Percentiles rank a stretch among this genome's conserved stretches.
These are phyloP conservation scores for Grantiella picta DNA, from an alignment of 2,113 vertebrate species.

Conservation along the genomic window DNA sequence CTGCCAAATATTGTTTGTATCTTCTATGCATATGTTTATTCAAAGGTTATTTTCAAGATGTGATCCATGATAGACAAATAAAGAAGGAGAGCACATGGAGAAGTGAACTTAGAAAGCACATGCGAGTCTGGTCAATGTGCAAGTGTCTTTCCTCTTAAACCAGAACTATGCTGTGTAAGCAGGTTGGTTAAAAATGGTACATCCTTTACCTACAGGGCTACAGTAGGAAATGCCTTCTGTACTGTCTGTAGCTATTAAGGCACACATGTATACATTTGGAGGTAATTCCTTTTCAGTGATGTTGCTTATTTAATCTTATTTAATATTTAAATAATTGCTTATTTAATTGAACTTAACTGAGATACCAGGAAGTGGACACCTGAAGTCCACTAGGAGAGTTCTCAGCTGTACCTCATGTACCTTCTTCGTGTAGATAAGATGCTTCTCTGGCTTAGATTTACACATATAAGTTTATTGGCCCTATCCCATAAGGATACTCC, in stretches of 20 bases:
- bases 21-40: background rate
- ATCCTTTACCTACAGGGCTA: background rate
- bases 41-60: background rate
- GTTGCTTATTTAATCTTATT: background rate
- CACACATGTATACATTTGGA: background rate
- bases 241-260: background rate
- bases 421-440: constrained; percentile 17
- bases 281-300: background rate
- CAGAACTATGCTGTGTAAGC: background rate
- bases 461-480: background rate
- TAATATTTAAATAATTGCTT: background rate
- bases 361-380: background rate
- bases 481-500: background rate
- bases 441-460: background rate
- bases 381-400: background rate
- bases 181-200: background rate
- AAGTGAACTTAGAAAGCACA: background rate
- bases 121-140: background rate
- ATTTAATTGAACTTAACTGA: background rate
- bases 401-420: background rate
- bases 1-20: background rate
- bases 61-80: background rate
- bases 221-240: background rate
- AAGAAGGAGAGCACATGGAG: background rate
- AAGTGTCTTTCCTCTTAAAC: background rate